Conservation (phyloP, 2,888 invertebrate species). For the Orthonevra nobilis region DNA sequence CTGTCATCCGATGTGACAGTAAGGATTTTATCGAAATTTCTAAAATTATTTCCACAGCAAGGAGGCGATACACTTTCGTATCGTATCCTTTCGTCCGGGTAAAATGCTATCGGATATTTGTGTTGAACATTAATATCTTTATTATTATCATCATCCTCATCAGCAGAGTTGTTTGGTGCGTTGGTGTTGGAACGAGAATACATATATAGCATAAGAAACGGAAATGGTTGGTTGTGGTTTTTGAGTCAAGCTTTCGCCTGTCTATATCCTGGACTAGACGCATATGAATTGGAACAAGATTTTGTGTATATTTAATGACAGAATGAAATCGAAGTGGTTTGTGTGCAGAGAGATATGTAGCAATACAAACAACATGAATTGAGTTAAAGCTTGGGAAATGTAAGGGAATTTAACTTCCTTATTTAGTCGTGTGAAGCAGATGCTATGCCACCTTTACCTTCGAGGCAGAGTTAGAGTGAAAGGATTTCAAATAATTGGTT, state of each 20-base stretch:
- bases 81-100: constrained; percentile 7
- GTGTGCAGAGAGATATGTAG: constrained; percentile 18
- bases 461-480: background rate
- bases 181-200: background rate
- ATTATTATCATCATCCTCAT: constrained; percentile 38
- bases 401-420: background rate
- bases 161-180: background rate
- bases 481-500: constrained; percentile 22
- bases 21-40: constrained; percentile 52
- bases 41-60: constrained; percentile 43
- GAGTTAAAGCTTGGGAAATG: constrained; percentile 17
- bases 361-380: constrained; percentile 29
- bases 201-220: constrained; percentile 3
- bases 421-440: background rate
- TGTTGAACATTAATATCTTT: constrained; percentile 51
- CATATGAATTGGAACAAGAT: background rate
- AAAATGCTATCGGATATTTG: constrained; percentile 41
- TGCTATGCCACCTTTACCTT: too few relatives aligned
- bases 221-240: constrained; percentile 20
- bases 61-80: background rate
- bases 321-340: constrained; percentile 27
- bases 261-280: background rate
- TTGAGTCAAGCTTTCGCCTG: background rate
- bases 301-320: constrained; percentile 24
- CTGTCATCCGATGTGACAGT: constrained; percentile 51